Base-by-base conservation (phyloP, 2,888 invertebrate genomes). In the Empis livida region DNA sequence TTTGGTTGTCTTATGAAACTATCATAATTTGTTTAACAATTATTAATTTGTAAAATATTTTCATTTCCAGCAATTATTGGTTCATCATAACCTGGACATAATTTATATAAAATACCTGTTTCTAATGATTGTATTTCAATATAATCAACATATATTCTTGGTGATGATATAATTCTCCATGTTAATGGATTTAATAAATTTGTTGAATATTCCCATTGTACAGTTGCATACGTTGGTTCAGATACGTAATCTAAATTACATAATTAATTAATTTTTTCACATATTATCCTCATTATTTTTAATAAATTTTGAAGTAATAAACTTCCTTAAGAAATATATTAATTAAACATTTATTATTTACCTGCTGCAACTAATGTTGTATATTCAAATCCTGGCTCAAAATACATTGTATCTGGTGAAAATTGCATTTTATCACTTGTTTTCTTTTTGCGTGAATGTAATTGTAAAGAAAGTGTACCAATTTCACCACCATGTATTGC, bases 181-280 rank as follows among this genome's bases (percentile, higher is more conserved):
- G 89, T 88, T 53, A 89, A 75, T 0, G 89, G 86, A 67, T 89
- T 90, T 56, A 88, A 76, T 17, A 85, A 65, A 52, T 81, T 86
- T 4, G 82, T 82, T 57, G 82, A 79, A 57, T 85, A 88, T 57
- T 81, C 80, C 87, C 87, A 90, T 57, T 81, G 78, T 2, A 88
- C 77, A 53, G 82, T 77, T 0, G 82, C 79, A 1, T 79, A 77
- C 49, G 77, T 73, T 3, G 86, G 77, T 30, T 79, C 75, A 1
- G 79, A 79, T 0, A 87, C 74, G n/a, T n/a, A n/a, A 52, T 80
- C 76, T 45, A n/a, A n/a, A n/a, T n/a, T n/a, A n/a, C n/a, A n/a
- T n/a, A n/a, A n/a, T n/a, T n/a, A n/a, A n/a, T n/a, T n/a, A n/a
- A n/a, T n/a, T n/a, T n/a, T n/a, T n/a, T n/a, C n/a, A n/a, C n/a